Evolutionary conservation across 2,797 vertebrate species (phyloP).

Genomic region (Tenualosa thibaudeaui): DNA sequence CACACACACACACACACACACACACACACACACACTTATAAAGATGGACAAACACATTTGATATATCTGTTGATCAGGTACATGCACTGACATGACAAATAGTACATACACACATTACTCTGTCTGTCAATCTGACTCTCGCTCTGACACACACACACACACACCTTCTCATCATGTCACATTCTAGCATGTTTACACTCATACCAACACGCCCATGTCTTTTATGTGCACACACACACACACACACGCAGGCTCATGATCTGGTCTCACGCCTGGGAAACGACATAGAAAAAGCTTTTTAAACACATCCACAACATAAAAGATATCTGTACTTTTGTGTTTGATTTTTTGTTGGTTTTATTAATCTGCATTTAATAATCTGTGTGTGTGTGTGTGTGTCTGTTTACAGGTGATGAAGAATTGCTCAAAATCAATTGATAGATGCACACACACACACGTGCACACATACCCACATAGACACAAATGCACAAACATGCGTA

Average conservation of each 20-base stretch:
- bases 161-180: not conserved
- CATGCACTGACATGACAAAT: not conserved
- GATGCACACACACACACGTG: not conserved
- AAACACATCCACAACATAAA: not conserved
- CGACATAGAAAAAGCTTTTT: too few species aligned
- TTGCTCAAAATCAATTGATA: constrained; percentile 59
- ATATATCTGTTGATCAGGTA: too few species aligned
- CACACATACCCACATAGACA: not conserved
- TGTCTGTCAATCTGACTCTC: too few species aligned
- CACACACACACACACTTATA: not conserved
- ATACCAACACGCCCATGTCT: not conserved
- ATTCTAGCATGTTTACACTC: not conserved
- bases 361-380: too few species aligned
- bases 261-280: too few species aligned
- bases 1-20: constrained; percentile 29
- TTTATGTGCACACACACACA: not conserved
- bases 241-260: not conserved
- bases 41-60: not conserved
- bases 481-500: not conserved
- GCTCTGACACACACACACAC: not conserved
- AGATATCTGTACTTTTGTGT: not conserved
- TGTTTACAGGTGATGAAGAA: constrained; percentile 57
- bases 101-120: not conserved
- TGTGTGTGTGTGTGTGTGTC: constrained; percentile 14
- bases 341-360: not conserved